Base-by-base conservation (phyloP, 2,113 vertebrate genomes). In the Oncorhynchus tshawytscha region DNA sequence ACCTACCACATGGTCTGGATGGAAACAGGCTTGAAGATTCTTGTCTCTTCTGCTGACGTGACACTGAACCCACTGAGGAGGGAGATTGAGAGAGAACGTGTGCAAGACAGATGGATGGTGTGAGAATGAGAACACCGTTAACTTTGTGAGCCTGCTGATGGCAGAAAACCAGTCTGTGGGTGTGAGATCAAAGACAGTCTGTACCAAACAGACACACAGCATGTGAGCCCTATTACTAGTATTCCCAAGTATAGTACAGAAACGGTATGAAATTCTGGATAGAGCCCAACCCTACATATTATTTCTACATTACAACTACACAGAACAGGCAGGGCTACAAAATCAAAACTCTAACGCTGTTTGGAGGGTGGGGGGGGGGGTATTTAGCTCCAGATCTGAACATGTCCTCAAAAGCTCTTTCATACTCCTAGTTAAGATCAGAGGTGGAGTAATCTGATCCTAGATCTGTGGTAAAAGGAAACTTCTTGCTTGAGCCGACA, bases 1-100 rank as follows among this genome's bases (percentile, higher is more conserved):
- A 34, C 97, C 95, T 85, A 98, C 97, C 97, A 99, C 97, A 98
- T 98, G 34, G 96, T 97, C 91, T 97, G 97, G 86, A 99, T 96
- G n/a, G 96, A 98, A 81, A 97, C 92, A 0, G 97, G 97, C 82
- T 99, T 99, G 89, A 99, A 99, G 80, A 96, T 96, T 70, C 94
- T 91, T 0, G 93, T 95, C 75, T 95, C 88, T 25, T 95, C 95
- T 25, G 95, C 95, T 0, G 95, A 95, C 0, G 95, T 96, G 81
- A 99, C 95, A 0, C 95, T 98, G 90, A 99, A 99, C 27, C 67
- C 67, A 68, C 67, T 34, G 18, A 68, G 72, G 6, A 49, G 64
- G 16, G 27, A 74, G 72, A 70, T 81, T 24, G 78, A 3, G 77
- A 76, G 11, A 15, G 22, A 69, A 25, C 9, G 48, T 29, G 48